Base-by-base conservation (phyloP, 2,797 vertebrate genomes). In the Sarcoramphus papa region DNA sequence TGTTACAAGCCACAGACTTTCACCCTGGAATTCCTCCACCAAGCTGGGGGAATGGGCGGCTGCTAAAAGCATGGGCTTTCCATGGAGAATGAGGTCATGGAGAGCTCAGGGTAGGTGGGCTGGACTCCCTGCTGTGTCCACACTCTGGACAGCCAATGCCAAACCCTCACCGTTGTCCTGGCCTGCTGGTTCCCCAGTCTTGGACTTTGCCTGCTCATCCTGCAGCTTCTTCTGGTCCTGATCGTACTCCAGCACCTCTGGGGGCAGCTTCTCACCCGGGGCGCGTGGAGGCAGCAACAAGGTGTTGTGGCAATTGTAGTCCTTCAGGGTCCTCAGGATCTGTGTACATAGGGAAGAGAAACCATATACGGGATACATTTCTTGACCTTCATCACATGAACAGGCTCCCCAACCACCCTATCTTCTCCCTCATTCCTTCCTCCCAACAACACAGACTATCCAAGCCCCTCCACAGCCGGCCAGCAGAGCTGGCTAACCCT, bases 211-310 rank as follows among this genome's bases (percentile, higher is more conserved):
- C 53, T 84, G 74, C 10, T 98, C 98, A 43, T 97, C 95, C 64
- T 93, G 94, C 9, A 54, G 81, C 35, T 28, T 96, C 80, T 93
- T 97, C 80, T 97, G 59, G 31, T 98, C 98, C 79, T 98, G 96
- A 72, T 97, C 99, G 95, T 98, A 98, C 12, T 99, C 98, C 3
- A 99, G 96, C 51, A 99, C 73, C 91, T 99, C 99, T 5, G 82
- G 59, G 14, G 99, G 98, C 56, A 99, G 98, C 74, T 96, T 97
- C 76, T 98, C 98, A 19, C 99, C 99, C 0, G 98, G 97, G 8
- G 67, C n/a, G 1, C 99, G 98, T 1, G 98, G 98, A 12, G 99
- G 99, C 81, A 99, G 97, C 87, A 99, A 92, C 57, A 99, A 88
- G 8, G 91, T 95, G 56, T 98, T 98, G 56, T 97, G 98, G 57